Evolutionary conservation across 2,113 vertebrate genomes (phyloP).

Genomic region (Labrus mixtus): DNA sequence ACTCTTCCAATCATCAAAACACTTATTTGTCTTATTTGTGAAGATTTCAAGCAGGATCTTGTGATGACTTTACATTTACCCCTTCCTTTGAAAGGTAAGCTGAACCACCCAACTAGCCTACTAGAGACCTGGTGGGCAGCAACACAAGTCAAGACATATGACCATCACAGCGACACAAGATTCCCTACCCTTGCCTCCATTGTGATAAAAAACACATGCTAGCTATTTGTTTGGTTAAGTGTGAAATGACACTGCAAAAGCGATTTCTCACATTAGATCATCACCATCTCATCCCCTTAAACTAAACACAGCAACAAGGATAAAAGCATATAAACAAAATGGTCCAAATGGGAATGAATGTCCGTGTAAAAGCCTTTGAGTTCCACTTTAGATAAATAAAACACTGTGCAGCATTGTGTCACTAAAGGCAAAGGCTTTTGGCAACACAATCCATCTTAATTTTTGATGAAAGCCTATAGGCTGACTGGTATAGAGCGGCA

Average conservation of each 20-base stretch:
- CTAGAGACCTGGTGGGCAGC: no score
- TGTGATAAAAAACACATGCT: conserved; percentile 41
- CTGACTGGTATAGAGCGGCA: conserved; percentile 68
- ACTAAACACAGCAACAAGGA: conserved; percentile 30
- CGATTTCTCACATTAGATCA: conserved; percentile 20
- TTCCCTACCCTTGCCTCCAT: conserved; percentile 5
- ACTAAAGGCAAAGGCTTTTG: conserved; percentile 43
- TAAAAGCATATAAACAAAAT: conserved; percentile 24
- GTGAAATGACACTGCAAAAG: conserved; percentile 31
- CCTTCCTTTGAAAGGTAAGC: no score
- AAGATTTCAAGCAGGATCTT: no score
- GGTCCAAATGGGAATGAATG: conserved; percentile 31
- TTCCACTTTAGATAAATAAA: conserved; percentile 70
- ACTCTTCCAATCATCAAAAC: no score
- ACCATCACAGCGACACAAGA: no score
- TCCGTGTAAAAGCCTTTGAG: conserved; percentile 45
- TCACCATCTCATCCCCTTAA: conserved; percentile 4
- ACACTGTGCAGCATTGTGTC: conserved; percentile 62
- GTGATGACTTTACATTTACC: no score
- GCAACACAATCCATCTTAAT: conserved; percentile 80
- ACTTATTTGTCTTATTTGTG: no score
- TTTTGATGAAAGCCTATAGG: conserved; percentile 76
- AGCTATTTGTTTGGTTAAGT: background rate
- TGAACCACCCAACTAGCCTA: no score
- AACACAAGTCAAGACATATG: no score